Evolutionary conservation across 92 coral and sea anemone species (phyloP), one percentile per base, ranked within the genome.

Genomic region (Palythoa caribaeorum): DNA sequence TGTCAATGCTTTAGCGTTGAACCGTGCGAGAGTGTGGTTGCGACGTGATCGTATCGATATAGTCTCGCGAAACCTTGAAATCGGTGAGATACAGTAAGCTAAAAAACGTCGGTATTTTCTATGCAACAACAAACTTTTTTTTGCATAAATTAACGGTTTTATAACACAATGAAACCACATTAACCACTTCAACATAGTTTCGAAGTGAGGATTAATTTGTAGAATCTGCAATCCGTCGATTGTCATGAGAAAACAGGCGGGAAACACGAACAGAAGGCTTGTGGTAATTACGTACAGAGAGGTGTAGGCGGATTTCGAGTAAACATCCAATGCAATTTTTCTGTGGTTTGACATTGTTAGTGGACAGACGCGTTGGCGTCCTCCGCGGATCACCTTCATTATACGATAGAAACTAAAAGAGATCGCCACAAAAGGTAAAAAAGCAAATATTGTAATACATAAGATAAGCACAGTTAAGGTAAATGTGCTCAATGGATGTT

Each of bases 91-190:
- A 13, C 16, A 37, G 12, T 8, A 9, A 9, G 21, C 48, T 5
- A 13, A 38, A 35, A 9, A 35, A 2, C 19, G 13, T 15, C 52
- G 16, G 15, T 14, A 78, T 66, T 9, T 78, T 51, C 53, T 5
- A 2, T 35, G n/a, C 44, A 59, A 9, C 13, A 13, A 37, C 2
- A 28, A 55, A 47, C 38, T 63, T 79, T 88, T 86, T 28, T 65
- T 47, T 3, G 92, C 92, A 85, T 92, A 94, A 38, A 94, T 88
- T 9, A 79, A n/a, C 28, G 98, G 98, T 59, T 95, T 95, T 12
- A 95, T 88, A 0, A 84, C 20, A 60, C 98, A 95, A 36, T 95
- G 98, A 50, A 96, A 86, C 96, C 96, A 95, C 98, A 95, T 95
- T 20, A 94, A 72, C 95, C 95, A 92, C 47, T 95, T 95, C 3